Base-by-base conservation (phyloP, 2,113 vertebrate genomes). In the Cygnus atratus region DNA sequence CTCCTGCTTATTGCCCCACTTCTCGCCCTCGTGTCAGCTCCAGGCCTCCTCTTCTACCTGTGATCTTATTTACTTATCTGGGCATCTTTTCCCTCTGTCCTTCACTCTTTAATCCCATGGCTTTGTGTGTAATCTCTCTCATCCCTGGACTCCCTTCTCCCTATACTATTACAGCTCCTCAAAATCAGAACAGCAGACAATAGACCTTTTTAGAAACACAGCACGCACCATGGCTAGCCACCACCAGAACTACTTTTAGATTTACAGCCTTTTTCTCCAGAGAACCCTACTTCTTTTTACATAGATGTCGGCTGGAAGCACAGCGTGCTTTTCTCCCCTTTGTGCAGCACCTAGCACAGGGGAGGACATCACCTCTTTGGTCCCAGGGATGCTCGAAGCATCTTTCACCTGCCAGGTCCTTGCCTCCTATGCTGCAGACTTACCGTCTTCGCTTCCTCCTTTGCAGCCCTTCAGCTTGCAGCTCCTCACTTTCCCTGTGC, bases 291-390 rank as follows among this genome's bases (percentile, higher is more conserved):
- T 29, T 20, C 35, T 87, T 74, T 62, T 24, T 59, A 46, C 0
- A 0, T 16, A 14, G 68, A 1, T 21, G 37, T 37, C 55, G 55
- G 35, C 54, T 86, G 68, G 41, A 79, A 39, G 46, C 29, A 25
- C 20, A 18, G 21, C 43, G 22, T 57, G 67, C 8, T 74, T 84
- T 50, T 35, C 65, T 73, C 59, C 28, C 61, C 33, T 33, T 44
- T 78, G 21, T 72, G 58, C 2, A 0, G 44, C 39, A 78, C 31
- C 33, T 74, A 19, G 2, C 13, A 6, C 43, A 4, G 0, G 11
- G 35, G n/a, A 39, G 22, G 50, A 35, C 33, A 9, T 35, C 5
- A 52, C 1, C 4, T 22, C 31, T 85, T 37, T 28, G 58, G 37
- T 66, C 62, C 39, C 50, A 57, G 74, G 65, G 54, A 48, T 33